Conservation (phyloP, 2,113 vertebrate species). For the Alethe castanea region DNA sequence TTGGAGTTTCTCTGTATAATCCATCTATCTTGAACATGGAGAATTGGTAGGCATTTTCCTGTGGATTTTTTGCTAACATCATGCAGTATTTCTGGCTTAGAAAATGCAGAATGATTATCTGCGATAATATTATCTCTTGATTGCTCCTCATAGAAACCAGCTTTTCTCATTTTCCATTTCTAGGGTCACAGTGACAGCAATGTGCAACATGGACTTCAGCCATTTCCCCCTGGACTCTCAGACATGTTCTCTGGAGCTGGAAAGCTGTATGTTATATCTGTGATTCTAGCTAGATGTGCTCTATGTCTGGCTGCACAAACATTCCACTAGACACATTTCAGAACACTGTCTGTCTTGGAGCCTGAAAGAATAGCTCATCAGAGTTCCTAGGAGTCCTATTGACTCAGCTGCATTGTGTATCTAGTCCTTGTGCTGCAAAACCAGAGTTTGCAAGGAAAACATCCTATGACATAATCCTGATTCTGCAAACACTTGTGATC, state of each 20-base stretch:
- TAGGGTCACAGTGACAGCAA: conserved; percentile 94
- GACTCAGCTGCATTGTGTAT: background rate
- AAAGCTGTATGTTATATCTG: conserved; percentile 85
- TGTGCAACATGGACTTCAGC: conserved; percentile 98
- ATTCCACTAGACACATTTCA: background rate
- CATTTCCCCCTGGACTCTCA: conserved; percentile 95
- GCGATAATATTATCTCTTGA: background rate
- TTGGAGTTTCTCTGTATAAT: background rate
- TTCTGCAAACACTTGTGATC: background rate
- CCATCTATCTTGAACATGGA: background rate
- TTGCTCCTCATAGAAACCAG: background rate
- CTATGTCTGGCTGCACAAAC: background rate
- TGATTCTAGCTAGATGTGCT: background rate
- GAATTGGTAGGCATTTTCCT: background rate
- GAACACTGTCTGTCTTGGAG: background rate
- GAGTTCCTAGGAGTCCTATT: background rate
- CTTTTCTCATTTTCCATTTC: background rate
- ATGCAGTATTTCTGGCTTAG: background rate
- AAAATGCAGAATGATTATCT: background rate
- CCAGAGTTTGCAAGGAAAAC: background rate
- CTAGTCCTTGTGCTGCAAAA: background rate
- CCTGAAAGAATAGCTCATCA: background rate
- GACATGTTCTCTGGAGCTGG: conserved; percentile 92
- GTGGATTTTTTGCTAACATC: background rate
- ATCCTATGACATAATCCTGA: background rate